Base-by-base conservation (phyloP, 2,888 invertebrate genomes). In the Drosophila rubida region DNA sequence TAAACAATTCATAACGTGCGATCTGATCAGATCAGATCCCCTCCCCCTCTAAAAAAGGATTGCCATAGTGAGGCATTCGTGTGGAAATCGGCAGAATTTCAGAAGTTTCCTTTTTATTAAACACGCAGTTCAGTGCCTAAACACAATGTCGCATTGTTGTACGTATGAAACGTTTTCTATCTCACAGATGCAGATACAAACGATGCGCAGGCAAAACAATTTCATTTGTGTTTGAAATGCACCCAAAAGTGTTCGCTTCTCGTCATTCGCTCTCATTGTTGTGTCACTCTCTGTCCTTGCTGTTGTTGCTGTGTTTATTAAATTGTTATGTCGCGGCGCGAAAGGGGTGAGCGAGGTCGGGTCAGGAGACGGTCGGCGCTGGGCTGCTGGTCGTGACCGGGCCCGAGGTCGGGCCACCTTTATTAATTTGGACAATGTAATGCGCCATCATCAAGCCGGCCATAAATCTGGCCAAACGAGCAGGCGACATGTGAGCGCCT, bases 391-490 rank as follows among this genome's bases (percentile, higher is more conserved):
- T 42, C 30, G 48, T 39, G 50, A 39, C 50, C 39, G 39, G 22
- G 42, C 22, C 11, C 42, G 14, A 22, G 14, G 25, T 27, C 45
- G 58, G 48, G 23, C 63, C 78, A 87, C 82, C 82, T 87, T 86
- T 86, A 89, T 87, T 86, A 86, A 86, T 87, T 81, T 78, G 66
- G 66, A 76, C 80, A 78, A 69, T 69, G 75, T 72, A 77, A 80
- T 77, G 65, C 65, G 65, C 61, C 76, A 66, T 62, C 80, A 74
- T 59, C 80, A 82, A 72, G 68, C 78, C 66, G 84, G 69, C 67
- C 74, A 87, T 88, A 85, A 85, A 85, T 88, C 87, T 81, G 49
- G 32, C 22, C 60, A 67, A 44, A 44, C 61, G 37, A 64, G 14
- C 55, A 48, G 45, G 32, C 55, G 59, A 58, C 73, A 75, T 69